Evolutionary conservation across 2,888 invertebrate genomes (phyloP), one percentile per base, ranked within the genome.

Genomic region (Cactoblastis cactorum): DNA sequence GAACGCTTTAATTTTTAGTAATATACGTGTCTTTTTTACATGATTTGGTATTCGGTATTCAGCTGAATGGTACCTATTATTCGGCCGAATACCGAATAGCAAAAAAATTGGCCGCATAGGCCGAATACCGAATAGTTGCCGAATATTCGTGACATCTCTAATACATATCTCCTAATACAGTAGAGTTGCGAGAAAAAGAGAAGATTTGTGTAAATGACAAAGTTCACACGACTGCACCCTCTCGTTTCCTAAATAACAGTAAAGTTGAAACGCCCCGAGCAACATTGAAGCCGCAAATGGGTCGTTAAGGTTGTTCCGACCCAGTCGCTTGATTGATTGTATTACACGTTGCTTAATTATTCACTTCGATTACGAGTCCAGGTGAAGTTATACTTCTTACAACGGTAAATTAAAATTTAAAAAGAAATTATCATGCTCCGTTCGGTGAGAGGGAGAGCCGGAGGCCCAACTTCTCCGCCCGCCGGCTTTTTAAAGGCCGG

Each of bases 301-400:
- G 12, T 41, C 39, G 14, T 41, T 41, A 41, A 19, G 22, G 39
- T 41, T 41, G 22, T 14, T 22, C n/a, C 39, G n/a, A 1, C 12
- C 22, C 5, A 22, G 22, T 41, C 14, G 5, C 22, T 41, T 41
- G 18, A 33, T 41, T 33, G 49, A 50, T 50, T 49, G 14, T 12
- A 22, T 12, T 41, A 22, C 14, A 41, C 9, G 38, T 38, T 38
- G 38, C 11, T 38, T 9, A 38, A 38, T n/a, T 18, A 11, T 38
- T 17, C 15, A 37, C 38, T 38, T 22, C n/a, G 15, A 48, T 38
- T 11, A 24, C 3, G 3, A 28, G 34, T 15, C 15, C 34, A 35
- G 34, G 34, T 35, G 34, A 35, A 35, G 34, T 14, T 35, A 5
- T 2, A 35, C 34, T 35, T 32, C n/a, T n/a, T n/a, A n/a, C n/a